A percentile compares a stretch with the other conserved stretches of the same genome.
phyloP scores from a whole-genome alignment of 2,888 invertebrate species.

The Clusia tigrina region DNA sequence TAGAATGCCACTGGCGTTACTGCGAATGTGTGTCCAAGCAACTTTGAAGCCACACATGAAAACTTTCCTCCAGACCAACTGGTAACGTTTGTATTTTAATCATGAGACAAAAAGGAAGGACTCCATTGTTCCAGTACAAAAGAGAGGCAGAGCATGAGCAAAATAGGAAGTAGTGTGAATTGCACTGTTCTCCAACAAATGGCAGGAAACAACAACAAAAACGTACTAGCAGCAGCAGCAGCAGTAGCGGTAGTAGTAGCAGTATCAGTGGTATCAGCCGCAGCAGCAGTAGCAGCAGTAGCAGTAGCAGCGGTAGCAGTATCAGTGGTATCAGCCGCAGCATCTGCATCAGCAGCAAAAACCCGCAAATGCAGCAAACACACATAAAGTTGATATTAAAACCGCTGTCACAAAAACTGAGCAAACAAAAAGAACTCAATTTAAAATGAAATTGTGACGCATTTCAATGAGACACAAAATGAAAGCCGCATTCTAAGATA shows the following conservation, averaged over 20 bases:
- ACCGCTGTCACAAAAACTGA: background rate
- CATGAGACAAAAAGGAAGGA: no score
- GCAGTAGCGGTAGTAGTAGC: background rate
- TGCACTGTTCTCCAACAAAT: slow-evolving; percentile 22
- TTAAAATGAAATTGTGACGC: slow-evolving; percentile 39
- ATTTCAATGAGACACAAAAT: slow-evolving; percentile 45
- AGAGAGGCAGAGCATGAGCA: no score
- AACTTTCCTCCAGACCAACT: no score
- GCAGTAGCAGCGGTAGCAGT: background rate
- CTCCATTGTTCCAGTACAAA: no score
- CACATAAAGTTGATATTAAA: background rate
- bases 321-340: slow-evolving; percentile 33
- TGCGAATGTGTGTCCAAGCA: no score
- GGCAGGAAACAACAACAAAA: no score
- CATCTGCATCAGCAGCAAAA: no score
- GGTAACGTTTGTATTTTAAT: no score
- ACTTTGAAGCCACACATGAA: no score
- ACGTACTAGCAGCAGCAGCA: slow-evolving; percentile 12
- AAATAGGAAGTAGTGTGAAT: no score
- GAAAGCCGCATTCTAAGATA: slow-evolving; percentile 50
- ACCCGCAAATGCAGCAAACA: slow-evolving; percentile 24
- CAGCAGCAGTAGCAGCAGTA: background rate
- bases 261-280: slow-evolving; percentile 25
- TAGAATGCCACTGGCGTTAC: no score
- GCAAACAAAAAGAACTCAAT: slow-evolving; percentile 1